Conservation (phyloP, 2,797 vertebrate species). For the Vespertilio murinus region DNA sequence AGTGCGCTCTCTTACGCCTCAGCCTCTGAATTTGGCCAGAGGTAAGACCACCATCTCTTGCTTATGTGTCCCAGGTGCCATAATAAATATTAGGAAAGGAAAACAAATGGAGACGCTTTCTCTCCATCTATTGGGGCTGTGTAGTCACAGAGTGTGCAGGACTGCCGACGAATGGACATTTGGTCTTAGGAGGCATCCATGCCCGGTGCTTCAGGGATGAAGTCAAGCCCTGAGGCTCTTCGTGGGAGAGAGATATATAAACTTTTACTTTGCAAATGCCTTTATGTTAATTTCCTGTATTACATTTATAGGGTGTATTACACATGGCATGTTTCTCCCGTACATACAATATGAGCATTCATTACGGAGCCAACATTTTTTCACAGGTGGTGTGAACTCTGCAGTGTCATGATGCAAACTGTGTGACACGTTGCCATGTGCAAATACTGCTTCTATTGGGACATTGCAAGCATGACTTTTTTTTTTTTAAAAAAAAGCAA, state of each 20-base stretch:
- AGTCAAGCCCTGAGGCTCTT: background rate
- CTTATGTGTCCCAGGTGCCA: background rate
- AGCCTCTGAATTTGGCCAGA: background rate
- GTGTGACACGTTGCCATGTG: background rate
- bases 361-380: background rate
- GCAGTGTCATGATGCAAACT: background rate
- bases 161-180: background rate
- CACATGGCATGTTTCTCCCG: background rate
- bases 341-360: constrained; percentile 16
- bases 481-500: background rate
- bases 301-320: constrained; percentile 14
- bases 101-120: background rate
- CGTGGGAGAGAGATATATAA: background rate
- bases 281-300: constrained; percentile 56
- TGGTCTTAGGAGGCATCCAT: background rate
- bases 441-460: background rate
- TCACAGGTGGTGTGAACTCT: background rate
- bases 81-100: constrained; percentile 44
- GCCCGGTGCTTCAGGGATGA: background rate
- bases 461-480: background rate
- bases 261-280: constrained; percentile 48
- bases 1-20: background rate
- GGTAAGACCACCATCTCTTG: background rate
- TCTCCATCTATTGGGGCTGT: background rate
- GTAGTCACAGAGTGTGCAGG: background rate